Base-by-base conservation (phyloP, 1,140 invertebrate genomes). In the Heterodera carotae region DNA sequence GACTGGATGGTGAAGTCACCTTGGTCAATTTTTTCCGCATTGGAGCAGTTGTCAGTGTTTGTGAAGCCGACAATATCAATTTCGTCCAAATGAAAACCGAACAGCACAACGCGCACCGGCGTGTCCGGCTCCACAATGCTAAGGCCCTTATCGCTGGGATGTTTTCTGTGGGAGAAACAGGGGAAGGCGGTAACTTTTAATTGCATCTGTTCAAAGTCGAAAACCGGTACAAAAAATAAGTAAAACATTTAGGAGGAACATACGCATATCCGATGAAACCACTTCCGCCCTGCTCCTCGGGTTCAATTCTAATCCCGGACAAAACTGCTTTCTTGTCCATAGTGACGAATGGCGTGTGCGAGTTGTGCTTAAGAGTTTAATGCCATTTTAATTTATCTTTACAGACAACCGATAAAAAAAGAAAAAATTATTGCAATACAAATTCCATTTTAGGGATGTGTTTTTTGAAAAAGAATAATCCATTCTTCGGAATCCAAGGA, bases 261-360 rank as follows among this genome's bases (percentile, higher is more conserved):
- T 75, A 84, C 83, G 84, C 85, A 64, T 84, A 84, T 71, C 83
- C 83, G 62, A 86, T 72, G 69, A 84, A 84, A 10, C 82, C 84
- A 18, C 75, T 73, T 18, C 77, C 83, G 18, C 83, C 83, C 25
- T 80, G 80, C 68, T 83, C 85, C 69, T 84, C 75, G 33, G 75
- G 76, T 68, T 84, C 83, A 31, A 84, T 81, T 34, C 83, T 78
- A 33, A 84, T 81, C 25, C 83, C 83, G 7, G 84, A 83, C 36
- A 83, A 27, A 53, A 77, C 74, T 0, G 80, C 76, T 67, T 84
- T 84, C 67, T 84, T 84, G 53, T 84, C 83, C 36, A 73, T 84
- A 10, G 83, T 84, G n/a, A 84, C 59, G 68, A 85, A 86, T 2
- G 62, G 31, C 15, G 62, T 7, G 48, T 56, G 0, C 22, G 48